Percentiles rank a stretch among this genome's conserved stretches.
Evolutionary conservation across 2,888 invertebrate species (phyloP).

Genomic region (Harpagoxenus sublaevis): DNA sequence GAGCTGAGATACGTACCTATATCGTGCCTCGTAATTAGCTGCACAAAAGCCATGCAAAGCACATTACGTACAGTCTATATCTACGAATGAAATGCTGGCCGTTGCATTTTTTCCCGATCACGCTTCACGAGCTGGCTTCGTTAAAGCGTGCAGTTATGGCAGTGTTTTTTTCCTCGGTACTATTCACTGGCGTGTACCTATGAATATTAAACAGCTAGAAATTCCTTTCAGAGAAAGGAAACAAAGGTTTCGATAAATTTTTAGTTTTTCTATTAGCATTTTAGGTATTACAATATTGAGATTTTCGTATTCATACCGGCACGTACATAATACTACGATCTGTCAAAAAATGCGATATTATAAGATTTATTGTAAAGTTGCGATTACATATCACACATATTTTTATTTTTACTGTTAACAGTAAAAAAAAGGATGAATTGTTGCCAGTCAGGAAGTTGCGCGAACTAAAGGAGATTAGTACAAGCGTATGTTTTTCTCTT

Average conservation of each 20-base stretch:
- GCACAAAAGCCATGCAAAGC: conserved; percentile 21
- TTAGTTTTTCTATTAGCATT: neutral
- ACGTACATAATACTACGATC: neutral
- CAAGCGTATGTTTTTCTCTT: too few relatives aligned
- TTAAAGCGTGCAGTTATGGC: neutral
- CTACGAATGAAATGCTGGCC: conserved; percentile 22
- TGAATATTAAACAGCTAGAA: conserved; percentile 26
- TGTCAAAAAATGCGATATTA: neutral
- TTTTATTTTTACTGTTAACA: conserved; percentile 6
- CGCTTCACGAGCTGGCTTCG: neutral
- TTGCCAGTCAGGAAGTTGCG: too few relatives aligned
- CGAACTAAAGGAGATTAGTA: neutral
- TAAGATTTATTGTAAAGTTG: neutral
- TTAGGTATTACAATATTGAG: neutral
- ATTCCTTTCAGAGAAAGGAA: neutral
- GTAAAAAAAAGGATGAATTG: neutral
- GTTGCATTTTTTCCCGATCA: conserved; percentile 16
- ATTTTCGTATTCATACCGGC: neutral
- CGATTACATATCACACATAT: neutral
- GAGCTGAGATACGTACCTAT: neutral
- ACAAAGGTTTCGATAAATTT: neutral
- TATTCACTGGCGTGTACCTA: neutral
- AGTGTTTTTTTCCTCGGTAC: neutral
- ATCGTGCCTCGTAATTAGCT: conserved; percentile 58
- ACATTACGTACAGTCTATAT: neutral